Base-by-base conservation (phyloP, 2,888 invertebrate species). In the Masnerella sp. region DNA sequence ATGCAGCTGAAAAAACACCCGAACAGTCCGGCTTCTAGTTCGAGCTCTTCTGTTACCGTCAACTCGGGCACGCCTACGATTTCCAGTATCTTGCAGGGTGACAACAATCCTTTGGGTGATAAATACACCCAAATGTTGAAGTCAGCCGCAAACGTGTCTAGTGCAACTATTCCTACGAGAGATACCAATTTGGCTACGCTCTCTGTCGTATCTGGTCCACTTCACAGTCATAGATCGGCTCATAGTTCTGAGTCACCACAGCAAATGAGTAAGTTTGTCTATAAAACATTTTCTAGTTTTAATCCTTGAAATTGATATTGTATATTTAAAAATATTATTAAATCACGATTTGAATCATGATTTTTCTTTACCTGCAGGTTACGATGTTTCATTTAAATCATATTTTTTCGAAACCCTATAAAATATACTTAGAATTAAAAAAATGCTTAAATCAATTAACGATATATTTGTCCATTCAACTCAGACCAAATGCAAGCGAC, bases 1-100 rank as follows among this genome's bases (percentile, higher is more conserved):
- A 91, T 93, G 84, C 93, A 93, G 77, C 88, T 96, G 51, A 91
- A 91, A 87, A 93, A 94, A 83, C 88, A 87, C 73, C 87, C 86
- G 2, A 92, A 91, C 74, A 89, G 90, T 69, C 90, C 91, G 2
- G 81, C 83, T 2, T 81, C 83, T 8, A 77, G 81, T 12, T 75
- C 79, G 14, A 77, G 80, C 42, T 82, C 85, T 1, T 82, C 84
- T 30, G 78, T 84, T 15, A 85, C 88, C 2, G 87, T 87, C 4
- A 88, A 88, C 73, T 88, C 89, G 22, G 88, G 88, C 58, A 88
- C 90, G 5, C 91, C 91, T 0, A 91, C 91, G 36, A 91, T 91
- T 80, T 90, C 90, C 4, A 91, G 91, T 56, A 91, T 91, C 69
- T 81, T 91, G 17, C 90, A 90, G 71, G 89, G 89, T 22, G 90